Evolutionary conservation across 2,888 invertebrate genomes (phyloP), one percentile per base, ranked within the genome.

Genomic region (Argyresthia albistria): DNA sequence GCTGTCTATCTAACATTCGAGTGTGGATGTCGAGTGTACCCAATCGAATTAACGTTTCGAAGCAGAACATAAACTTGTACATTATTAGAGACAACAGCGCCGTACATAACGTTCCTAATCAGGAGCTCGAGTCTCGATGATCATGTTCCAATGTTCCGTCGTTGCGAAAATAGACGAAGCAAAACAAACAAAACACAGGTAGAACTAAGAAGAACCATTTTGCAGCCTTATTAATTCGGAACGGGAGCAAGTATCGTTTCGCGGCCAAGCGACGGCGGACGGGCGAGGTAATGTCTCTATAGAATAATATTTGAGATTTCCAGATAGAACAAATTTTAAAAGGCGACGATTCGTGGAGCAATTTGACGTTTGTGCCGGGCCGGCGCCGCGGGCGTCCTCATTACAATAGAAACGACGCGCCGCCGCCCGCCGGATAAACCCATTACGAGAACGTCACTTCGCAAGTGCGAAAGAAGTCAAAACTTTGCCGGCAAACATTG

Each of bases 401-500:
- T 61, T 62, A 76, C 76, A 75, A 73, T 73, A 68, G 67, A 61
- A 50, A 49, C 50, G 60, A 43, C 53, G 56, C 59, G 62, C 67
- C 51, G 51, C 35, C 63, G 37, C 54, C 14, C 51, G 39, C 66
- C 65, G 67, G 69, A 58, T 50, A 16, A 72, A 76, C 63, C 73
- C 73, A 79, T 79, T 80, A 80, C 75, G 70, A 75, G 72, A 65
- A 73, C 73, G 77, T 79, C 78, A 80, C 67, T 66, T 66, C 66
- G 72, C 72, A 69, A 78, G 74, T 74, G 80, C 72, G 76, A 72
- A 25, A 77, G 77, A 80, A 81, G 80, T 80, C 77, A 76, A 80
- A 81, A 82, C 73, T 80, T 81, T 64, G 61, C 67, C 79, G 76
- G 70, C 74, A 73, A 78, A 76, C 77, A 74, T 75, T 71, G 70